phyloP scores from a whole-genome alignment of 2,888 invertebrate genomes.

The Cremastobaeus sp. region DNA sequence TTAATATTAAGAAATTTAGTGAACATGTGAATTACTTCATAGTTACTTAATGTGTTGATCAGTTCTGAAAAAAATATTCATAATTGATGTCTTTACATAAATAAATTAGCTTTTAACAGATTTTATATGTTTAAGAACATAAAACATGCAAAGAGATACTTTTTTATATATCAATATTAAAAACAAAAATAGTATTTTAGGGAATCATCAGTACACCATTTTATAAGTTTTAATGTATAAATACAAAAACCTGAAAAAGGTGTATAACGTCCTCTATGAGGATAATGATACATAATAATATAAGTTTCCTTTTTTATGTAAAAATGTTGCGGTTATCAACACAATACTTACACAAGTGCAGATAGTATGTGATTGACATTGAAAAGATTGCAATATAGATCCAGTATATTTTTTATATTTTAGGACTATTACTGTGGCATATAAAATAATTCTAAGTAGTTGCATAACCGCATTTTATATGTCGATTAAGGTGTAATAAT shows the following conservation, averaged over 20 bases:
- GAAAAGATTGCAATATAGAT: too few species aligned
- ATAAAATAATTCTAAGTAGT: too few species aligned
- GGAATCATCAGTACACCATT: slow-evolving; percentile 10
- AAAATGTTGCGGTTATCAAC: slow-evolving; percentile 27
- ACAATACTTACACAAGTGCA: too few species aligned
- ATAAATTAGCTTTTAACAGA: slow-evolving; percentile 15
- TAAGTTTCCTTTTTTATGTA: slow-evolving; percentile 13
- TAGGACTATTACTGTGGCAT: neutral
- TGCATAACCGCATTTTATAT: slow-evolving; percentile 15
- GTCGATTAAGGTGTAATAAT: slow-evolving; percentile 4
- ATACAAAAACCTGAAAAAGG: slow-evolving; percentile 27
- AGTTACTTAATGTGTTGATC: too few species aligned
- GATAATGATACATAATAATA: slow-evolving; percentile 29
- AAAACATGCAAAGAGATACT: slow-evolving; percentile 15
- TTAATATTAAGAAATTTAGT: too few species aligned
- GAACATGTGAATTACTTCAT: too few species aligned
- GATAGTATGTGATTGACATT: too few species aligned
- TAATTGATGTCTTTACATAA: too few species aligned
- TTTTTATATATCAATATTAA: slow-evolving; percentile 37
- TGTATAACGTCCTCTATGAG: slow-evolving; percentile 49
- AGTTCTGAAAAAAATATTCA: too few species aligned
- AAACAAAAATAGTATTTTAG: slow-evolving; percentile 14
- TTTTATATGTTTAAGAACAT: slow-evolving; percentile 23
- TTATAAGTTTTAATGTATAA: slow-evolving; percentile 32
- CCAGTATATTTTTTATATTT: slow-evolving; percentile 29